Conservation (phyloP, 2,113 vertebrate genomes). For the Hippocampus zosterae region DNA sequence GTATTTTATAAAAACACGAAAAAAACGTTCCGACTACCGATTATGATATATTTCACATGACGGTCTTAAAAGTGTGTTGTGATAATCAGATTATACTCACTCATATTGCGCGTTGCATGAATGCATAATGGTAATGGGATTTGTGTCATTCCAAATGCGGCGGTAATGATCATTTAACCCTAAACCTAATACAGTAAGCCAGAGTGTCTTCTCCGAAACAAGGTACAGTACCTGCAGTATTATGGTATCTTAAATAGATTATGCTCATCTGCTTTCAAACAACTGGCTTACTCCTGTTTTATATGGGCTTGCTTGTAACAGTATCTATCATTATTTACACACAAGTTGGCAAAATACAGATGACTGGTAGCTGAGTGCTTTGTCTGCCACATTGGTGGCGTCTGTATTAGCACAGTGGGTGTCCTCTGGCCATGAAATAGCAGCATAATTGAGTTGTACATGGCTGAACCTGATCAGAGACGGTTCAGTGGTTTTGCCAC, state of each 20-base stretch:
- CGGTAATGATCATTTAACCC: slow-evolving; percentile 60
- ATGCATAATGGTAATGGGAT: slow-evolving; percentile 54
- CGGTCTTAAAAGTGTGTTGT: slow-evolving; percentile 28
- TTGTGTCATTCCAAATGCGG: slow-evolving; percentile 48
- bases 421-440: slow-evolving; percentile 71
- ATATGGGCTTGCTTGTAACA: background rate
- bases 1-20: no score
- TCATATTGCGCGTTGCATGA: slow-evolving; percentile 43
- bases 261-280: slow-evolving; percentile 25
- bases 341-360: background rate
- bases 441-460: slow-evolving; percentile 76
- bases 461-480: slow-evolving; percentile 74
- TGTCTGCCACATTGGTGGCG: slow-evolving; percentile 40
- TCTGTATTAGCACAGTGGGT: slow-evolving; percentile 63
- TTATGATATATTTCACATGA: slow-evolving; percentile 29
- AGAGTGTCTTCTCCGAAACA: slow-evolving; percentile 27
- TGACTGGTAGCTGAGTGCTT: slow-evolving; percentile 18
- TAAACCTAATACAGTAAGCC: slow-evolving; percentile 44
- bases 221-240: slow-evolving; percentile 37
- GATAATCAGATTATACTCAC: slow-evolving; percentile 63
- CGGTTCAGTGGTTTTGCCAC: slow-evolving; percentile 70
- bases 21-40: no score
- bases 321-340: background rate
- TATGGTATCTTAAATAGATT: slow-evolving; percentile 44
- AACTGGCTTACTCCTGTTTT: slow-evolving; percentile 15